Percentiles rank a stretch among this genome's conserved stretches.
These are phyloP conservation scores for Salvelinus fontinalis DNA, from an alignment of 2,113 vertebrate species.

Conservation along the genomic window DNA sequence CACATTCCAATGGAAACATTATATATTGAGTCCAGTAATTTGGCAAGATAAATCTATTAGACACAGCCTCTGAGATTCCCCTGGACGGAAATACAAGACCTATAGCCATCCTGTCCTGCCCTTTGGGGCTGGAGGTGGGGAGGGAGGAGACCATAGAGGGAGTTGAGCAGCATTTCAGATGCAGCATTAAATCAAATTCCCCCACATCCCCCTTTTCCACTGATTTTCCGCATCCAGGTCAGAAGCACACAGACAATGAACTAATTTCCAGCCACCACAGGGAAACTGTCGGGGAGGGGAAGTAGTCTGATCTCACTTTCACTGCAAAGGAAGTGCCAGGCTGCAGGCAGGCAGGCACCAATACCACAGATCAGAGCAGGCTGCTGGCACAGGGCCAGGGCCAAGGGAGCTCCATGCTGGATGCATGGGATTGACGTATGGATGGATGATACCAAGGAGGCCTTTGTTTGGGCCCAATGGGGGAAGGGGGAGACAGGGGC, in stretches of 20 bases:
- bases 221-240: constrained; percentile 6
- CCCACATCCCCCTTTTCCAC: neutral
- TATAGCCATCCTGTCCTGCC: neutral
- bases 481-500: neutral
- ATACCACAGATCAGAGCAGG: neutral
- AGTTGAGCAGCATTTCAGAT: neutral
- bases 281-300: neutral
- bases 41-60: constrained; percentile 1
- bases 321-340: constrained; percentile 1
- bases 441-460: constrained; percentile 8
- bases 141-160: neutral
- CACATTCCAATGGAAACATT: too few relatives aligned
- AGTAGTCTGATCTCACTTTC: neutral
- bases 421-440: neutral
- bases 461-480: neutral
- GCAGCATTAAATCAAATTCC: neutral
- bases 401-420: constrained; percentile 1
- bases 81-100: neutral
- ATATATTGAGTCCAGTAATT: constrained; percentile 2
- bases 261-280: neutral
- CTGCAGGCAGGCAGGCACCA: neutral
- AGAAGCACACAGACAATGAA: neutral
- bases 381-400: constrained; percentile 1
- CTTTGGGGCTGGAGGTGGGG: neutral
- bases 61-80: neutral